Conservation (phyloP, 1,140 invertebrate species). For the Hylaeus anthracinus region DNA sequence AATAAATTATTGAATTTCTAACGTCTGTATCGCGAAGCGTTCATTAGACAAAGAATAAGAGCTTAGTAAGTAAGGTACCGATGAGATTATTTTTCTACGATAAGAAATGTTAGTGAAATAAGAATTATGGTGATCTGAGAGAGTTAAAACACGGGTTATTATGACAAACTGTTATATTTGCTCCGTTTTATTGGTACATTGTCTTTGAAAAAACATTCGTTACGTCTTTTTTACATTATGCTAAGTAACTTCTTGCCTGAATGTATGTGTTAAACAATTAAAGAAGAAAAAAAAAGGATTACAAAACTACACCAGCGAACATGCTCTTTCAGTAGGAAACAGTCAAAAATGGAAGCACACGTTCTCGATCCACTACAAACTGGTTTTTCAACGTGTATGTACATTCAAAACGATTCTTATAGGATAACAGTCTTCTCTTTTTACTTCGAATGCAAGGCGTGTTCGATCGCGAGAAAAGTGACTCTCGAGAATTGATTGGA, state of each 20-base stretch:
- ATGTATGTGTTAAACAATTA: conserved; percentile 28
- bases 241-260: conserved; percentile 40
- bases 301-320: conserved; percentile 18
- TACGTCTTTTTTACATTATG: conserved; percentile 17
- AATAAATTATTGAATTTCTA: conserved; percentile 4
- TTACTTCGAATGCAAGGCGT: not conserved
- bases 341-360: conserved; percentile 31
- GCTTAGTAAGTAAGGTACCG: not conserved
- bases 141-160: not conserved
- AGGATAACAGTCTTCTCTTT: not conserved
- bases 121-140: not conserved
- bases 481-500: not conserved
- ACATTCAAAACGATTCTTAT: conserved; percentile 2
- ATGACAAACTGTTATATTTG: conserved; percentile 36
- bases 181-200: conserved; percentile 32
- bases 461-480: not conserved
- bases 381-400: not conserved
- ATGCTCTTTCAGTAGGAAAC: conserved; percentile 20
- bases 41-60: not conserved
- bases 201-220: conserved; percentile 3
- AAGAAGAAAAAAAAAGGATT: not conserved
- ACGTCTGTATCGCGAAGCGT: not conserved
- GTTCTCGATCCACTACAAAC: conserved; percentile 25
- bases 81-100: not conserved
- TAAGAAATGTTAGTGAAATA: not conserved